These are phyloP conservation scores for Falcaria lacertinaria DNA, from an alignment of 2,888 invertebrate genomes.

Conservation along the genomic window DNA sequence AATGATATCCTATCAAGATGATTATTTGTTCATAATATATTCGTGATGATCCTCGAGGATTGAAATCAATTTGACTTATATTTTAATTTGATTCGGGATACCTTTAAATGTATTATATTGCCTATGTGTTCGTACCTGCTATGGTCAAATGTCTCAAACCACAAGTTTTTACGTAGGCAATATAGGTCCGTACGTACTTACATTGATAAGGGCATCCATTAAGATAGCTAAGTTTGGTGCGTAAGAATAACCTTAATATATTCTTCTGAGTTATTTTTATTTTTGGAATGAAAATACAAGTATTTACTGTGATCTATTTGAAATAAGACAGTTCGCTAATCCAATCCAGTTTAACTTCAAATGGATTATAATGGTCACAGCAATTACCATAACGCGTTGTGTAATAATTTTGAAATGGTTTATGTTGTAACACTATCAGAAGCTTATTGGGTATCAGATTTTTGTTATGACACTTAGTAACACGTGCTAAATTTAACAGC, in stretches of 20 bases:
- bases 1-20: no score
- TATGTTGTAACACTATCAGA: conserved; percentile 25
- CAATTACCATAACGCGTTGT: conserved; percentile 49
- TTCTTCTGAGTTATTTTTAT: conserved; percentile 6
- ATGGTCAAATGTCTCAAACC: conserved; percentile 23
- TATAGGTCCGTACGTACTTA: conserved; percentile 45
- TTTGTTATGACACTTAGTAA: conserved; percentile 1
- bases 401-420: conserved; percentile 31
- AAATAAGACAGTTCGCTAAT: conserved; percentile 24
- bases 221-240: conserved; percentile 37
- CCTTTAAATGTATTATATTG: background rate
- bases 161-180: conserved; percentile 41
- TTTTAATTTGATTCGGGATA: background rate
- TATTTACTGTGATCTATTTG: no score
- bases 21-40: no score
- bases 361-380: conserved; percentile 36
- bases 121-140: background rate
- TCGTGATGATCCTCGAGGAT: no score
- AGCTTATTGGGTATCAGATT: conserved; percentile 27
- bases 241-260: conserved; percentile 7
- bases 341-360: conserved; percentile 19
- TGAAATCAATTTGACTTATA: no score
- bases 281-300: no score
- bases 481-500: conserved; percentile 21
- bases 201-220: conserved; percentile 52